Evolutionary conservation across 2,797 vertebrate species (phyloP).

Genomic region (Valencia hispanica): DNA sequence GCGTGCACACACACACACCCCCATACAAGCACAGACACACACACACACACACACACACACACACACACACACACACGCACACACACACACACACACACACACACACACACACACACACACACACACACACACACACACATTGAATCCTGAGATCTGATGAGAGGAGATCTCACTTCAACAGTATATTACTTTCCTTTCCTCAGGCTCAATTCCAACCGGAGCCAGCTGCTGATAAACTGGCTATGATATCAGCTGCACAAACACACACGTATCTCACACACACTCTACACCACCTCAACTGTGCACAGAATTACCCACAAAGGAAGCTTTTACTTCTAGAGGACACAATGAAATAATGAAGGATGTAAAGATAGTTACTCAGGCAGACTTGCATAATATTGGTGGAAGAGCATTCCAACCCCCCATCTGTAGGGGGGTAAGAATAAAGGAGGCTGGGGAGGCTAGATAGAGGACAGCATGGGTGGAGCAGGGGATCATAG

Average conservation of each 20-base stretch:
- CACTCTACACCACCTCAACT: not conserved
- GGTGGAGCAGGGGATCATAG: slow-evolving; percentile 20
- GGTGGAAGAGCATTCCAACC: not conserved
- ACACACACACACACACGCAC: not conserved
- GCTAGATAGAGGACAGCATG: slow-evolving; percentile 23
- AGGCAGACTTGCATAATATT: not conserved
- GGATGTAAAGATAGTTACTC: slow-evolving; percentile 39
- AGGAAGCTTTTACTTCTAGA: slow-evolving; percentile 32
- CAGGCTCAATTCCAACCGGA: slow-evolving; percentile 57
- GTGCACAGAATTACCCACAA: slow-evolving; percentile 16
- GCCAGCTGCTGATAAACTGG: slow-evolving; percentile 63
- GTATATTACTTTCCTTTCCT: slow-evolving; percentile 66
- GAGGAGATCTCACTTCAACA: slow-evolving; percentile 58
- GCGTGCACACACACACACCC: too few relatives aligned
- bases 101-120: too few relatives aligned
- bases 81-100: too few relatives aligned
- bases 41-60: slow-evolving; percentile 24
- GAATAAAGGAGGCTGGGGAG: slow-evolving; percentile 17
- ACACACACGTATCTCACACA: not conserved
- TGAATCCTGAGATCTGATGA: slow-evolving; percentile 52
- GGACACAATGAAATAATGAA: slow-evolving; percentile 40
- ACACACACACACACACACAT: not conserved
- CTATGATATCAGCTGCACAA: slow-evolving; percentile 30
- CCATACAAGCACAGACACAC: not conserved
- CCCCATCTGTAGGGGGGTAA: not conserved